Percentiles rank a stretch among this genome's conserved stretches.
Conservation (phyloP, 2,797 vertebrate species). For the Salmo trutta region DNA sequence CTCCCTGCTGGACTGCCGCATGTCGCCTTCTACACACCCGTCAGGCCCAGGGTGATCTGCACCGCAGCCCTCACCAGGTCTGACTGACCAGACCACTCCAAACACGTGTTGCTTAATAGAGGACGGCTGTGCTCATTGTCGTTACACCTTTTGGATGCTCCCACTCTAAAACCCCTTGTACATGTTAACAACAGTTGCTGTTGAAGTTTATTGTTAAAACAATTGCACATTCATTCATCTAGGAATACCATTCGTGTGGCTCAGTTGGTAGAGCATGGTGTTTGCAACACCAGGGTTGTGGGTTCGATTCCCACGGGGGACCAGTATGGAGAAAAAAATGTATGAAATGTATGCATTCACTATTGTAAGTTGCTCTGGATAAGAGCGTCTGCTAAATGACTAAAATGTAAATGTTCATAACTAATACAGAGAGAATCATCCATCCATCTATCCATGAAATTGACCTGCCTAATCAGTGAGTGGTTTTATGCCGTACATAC, state of each 20-base stretch:
- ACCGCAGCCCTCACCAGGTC: not conserved
- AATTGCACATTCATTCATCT: not conserved
- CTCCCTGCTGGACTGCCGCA: conserved; percentile 4
- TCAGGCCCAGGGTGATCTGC: conserved; percentile 17
- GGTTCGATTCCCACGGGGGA: no score
- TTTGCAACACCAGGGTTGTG: no score
- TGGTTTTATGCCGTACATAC: not conserved
- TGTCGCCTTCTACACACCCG: not conserved
- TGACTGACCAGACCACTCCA: not conserved
- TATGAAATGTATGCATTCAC: no score
- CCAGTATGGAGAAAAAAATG: no score
- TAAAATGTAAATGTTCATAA: not conserved
- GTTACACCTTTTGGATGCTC: not conserved
- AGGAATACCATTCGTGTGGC: not conserved
- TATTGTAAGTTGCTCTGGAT: no score
- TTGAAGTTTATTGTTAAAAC: not conserved
- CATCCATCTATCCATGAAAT: not conserved
- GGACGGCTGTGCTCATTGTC: no score
- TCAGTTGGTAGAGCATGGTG: no score
- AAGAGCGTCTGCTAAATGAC: no score
- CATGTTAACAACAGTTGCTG: not conserved
- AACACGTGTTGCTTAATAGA: not conserved
- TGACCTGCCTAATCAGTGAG: not conserved
- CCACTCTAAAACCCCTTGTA: not conserved
- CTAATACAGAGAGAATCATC: not conserved